Evolutionary conservation across 2,113 vertebrate genomes (phyloP).

Genomic region (Otis tarda): DNA sequence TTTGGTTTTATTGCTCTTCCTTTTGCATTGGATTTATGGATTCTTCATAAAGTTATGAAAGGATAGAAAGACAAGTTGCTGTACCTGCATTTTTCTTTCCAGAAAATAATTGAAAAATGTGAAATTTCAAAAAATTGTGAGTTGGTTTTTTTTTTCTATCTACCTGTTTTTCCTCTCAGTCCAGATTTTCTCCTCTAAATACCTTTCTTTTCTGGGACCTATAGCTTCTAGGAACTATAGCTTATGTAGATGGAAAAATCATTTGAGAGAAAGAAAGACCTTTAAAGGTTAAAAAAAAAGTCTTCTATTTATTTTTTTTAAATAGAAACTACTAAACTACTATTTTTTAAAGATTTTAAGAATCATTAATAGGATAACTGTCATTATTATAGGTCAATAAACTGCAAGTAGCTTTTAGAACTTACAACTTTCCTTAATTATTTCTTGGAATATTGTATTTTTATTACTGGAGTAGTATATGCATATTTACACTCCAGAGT

Average conservation of each 20-base stretch:
- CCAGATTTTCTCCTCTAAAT: not conserved
- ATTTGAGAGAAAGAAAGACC: not conserved
- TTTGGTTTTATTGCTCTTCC: slow-evolving; percentile 40
- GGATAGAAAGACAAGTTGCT: not conserved
- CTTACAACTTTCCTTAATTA: not conserved
- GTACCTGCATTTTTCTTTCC: not conserved
- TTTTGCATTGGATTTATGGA: slow-evolving; percentile 30
- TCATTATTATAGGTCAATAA: not conserved
- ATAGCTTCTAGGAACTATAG: not conserved
- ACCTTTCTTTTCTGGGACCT: not conserved
- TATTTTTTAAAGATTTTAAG: not conserved
- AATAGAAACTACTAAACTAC: not conserved
- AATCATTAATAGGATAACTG: not conserved
- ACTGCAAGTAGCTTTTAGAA: not conserved
- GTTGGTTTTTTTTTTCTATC: not conserved
- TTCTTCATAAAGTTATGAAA: not conserved
- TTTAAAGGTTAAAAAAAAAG: not conserved
- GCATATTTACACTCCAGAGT: not conserved
- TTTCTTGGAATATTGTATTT: not conserved
- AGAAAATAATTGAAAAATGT: not conserved
- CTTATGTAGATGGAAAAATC: not conserved
- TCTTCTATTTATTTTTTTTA: not conserved
- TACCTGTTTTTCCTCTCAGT: not conserved
- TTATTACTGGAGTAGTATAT: not conserved
- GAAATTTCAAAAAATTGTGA: not conserved